Base-by-base conservation (phyloP, 1,140 invertebrate genomes). In the Philotrypesis tridentata region DNA sequence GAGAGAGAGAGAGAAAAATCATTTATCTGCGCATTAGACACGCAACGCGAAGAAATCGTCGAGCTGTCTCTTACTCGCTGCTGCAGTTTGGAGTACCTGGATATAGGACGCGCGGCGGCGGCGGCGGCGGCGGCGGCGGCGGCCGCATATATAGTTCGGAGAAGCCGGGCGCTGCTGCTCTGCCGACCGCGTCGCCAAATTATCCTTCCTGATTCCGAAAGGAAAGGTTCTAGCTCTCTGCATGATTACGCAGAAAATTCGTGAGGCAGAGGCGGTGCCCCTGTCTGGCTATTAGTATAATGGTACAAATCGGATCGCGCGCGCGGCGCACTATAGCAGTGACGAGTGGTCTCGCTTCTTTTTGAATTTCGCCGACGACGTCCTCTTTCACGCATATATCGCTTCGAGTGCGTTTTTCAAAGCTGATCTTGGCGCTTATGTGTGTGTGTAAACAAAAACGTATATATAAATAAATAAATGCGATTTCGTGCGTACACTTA, bases 21-120 rank as follows among this genome's bases (percentile, higher is more conserved):
- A 81, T 81, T 81, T 70, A 81, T 81, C 79, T 81, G 8, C 1
- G 37, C n/a, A 68, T 80, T 80, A 73, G 78, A 72, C 31, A 80
- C 55, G 68, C 25, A 33, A 25, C 65, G 27, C 37, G 31, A 2
- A 29, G 40, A 67, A 74, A 74, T 79, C 73, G 61, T 74, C 78
- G 61, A 71, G 31, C 63, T 31, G 29, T 27, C 63, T 67, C 63
- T 31, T 25, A 27, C 63, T 67, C 65, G n/a, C n/a, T n/a, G n/a
- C n/a, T n/a, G n/a, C n/a, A n/a, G n/a, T 60, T 7, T 43, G 12
- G 61, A 80, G 72, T 67, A 75, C 71, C 71, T 67, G 61, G 25
- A n/a, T n/a, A n/a, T 37, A 3, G 33, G 61, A 11, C 33, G 2
- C n/a, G 23, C 27, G n/a, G n/a, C n/a, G n/a, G n/a, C n/a, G n/a